Evolutionary conservation across 2,113 vertebrate species (phyloP).

Genomic region (Protobothrops flavoviridis): DNA sequence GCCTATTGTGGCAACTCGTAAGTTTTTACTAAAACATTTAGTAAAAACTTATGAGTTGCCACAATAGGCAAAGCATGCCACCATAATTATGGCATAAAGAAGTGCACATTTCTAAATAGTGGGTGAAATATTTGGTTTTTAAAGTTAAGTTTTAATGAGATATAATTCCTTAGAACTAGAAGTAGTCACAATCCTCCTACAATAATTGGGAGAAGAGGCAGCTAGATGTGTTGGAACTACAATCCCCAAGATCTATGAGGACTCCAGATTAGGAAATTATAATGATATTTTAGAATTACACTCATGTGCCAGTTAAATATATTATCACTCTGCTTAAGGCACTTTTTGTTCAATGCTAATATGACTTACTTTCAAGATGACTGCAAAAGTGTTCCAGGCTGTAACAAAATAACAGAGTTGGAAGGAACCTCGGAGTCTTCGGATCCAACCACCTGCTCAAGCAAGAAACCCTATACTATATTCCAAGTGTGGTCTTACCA

Average conservation of each 20-base stretch:
- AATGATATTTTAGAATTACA: too few species aligned
- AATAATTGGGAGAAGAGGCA: neutral
- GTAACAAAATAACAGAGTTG: too few species aligned
- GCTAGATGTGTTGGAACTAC: neutral
- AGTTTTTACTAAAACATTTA: neutral
- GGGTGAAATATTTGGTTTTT: slow-evolving; percentile 70
- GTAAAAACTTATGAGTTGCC: slow-evolving; percentile 22
- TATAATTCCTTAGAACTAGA: slow-evolving; percentile 46
- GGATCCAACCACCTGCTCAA: too few species aligned
- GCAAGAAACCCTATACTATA: too few species aligned
- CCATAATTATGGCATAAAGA: slow-evolving; percentile 38
- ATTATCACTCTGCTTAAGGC: neutral
- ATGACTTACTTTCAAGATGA: neutral
- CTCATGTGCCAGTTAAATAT: neutral
- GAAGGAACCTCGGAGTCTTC: too few species aligned
- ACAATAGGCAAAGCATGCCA: slow-evolving; percentile 46
- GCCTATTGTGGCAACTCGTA: slow-evolving; percentile 47
- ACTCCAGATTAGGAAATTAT: neutral
- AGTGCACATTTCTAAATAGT: slow-evolving; percentile 57
- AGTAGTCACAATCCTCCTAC: neutral
- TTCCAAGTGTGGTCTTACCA: too few species aligned
- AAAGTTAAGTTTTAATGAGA: slow-evolving; percentile 78
- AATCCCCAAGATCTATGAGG: neutral
- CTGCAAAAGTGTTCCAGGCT: neutral
- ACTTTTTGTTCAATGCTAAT: neutral